A percentile compares a stretch with the other conserved stretches of the same genome.
Conservation (phyloP, 2,797 vertebrate genomes). For the Falco biarmicus region DNA sequence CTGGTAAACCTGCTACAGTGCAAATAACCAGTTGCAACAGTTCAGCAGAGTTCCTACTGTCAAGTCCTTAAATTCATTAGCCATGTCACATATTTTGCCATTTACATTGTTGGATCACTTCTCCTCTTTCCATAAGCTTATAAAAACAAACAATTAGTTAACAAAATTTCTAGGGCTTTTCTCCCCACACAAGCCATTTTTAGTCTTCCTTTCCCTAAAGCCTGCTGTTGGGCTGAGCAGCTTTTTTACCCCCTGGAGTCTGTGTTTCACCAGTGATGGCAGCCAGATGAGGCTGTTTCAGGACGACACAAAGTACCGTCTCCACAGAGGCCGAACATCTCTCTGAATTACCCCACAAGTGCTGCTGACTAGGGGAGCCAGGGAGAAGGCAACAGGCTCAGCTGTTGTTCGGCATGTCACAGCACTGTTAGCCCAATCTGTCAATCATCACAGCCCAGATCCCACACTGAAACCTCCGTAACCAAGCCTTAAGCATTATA, state of each 20-base stretch:
- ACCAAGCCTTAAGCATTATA: neutral
- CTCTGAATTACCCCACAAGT: neutral
- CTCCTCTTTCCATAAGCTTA: slow-evolving; percentile 3
- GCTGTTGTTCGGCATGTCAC: neutral
- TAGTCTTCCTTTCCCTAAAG: neutral
- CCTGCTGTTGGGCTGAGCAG: neutral
- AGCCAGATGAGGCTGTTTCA: slow-evolving; percentile 28
- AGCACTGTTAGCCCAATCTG: neutral
- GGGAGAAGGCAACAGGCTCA: neutral
- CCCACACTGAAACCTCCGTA: neutral
- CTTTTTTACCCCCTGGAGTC: neutral
- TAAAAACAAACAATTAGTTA: slow-evolving; percentile 47
- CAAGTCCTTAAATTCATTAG: neutral
- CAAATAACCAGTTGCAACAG: neutral
- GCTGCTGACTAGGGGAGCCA: neutral
- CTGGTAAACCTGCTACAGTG: neutral
- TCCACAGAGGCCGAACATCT: neutral
- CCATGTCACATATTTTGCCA: neutral
- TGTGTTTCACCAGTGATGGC: slow-evolving; percentile 5
- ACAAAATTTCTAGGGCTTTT: slow-evolving; percentile 32
- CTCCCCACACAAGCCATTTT: neutral
- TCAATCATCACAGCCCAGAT: neutral
- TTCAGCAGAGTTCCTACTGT: neutral
- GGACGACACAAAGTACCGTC: neutral
- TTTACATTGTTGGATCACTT: slow-evolving; percentile 6